A percentile compares a stretch with the other conserved stretches of the same genome.
Conservation (phyloP, 2,888 invertebrate species). For the Cyrtodaria siliqua region DNA sequence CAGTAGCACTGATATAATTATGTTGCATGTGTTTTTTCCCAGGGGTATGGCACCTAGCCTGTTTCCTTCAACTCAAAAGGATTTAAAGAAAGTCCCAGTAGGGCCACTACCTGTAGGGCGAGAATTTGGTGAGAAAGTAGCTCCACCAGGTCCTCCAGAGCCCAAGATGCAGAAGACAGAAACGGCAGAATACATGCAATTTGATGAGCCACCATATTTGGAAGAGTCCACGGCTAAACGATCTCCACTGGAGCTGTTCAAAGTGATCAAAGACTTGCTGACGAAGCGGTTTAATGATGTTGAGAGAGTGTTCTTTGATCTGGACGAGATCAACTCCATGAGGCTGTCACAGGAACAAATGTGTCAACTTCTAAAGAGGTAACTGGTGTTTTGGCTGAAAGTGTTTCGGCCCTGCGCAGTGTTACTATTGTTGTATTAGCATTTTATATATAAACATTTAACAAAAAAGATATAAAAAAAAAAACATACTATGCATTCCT, state of each 20-base stretch:
- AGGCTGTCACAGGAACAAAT: conserved; percentile 84
- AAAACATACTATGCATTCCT: too few relatives aligned
- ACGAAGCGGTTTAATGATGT: conserved; percentile 79
- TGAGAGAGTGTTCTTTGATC: conserved; percentile 80
- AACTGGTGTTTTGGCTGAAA: too few relatives aligned
- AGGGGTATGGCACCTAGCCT: conserved; percentile 83
- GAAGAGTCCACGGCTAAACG: conserved; percentile 64
- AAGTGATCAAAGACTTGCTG: conserved; percentile 80
- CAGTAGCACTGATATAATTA: too few relatives aligned
- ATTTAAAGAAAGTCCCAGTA: conserved; percentile 35
- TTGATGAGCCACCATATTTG: conserved; percentile 55
- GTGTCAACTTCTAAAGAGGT: conserved; percentile 83
- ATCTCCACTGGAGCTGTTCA: conserved; percentile 74
- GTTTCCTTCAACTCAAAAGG: conserved; percentile 60
- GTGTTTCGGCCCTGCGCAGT: too few relatives aligned
- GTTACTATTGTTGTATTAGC: too few relatives aligned
- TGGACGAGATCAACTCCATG: conserved; percentile 84
- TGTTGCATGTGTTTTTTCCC: conserved; percentile 21
- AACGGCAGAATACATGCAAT: conserved; percentile 34
- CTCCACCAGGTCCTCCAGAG: neutral
- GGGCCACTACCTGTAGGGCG: conserved; percentile 61
- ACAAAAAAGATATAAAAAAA: too few relatives aligned
- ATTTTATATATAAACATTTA: too few relatives aligned
- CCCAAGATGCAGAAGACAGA: conserved; percentile 22
- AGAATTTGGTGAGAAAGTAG: conserved; percentile 30